Evolutionary conservation across 1,140 invertebrate species (phyloP).

Genomic region (Platorchestia sp.): DNA sequence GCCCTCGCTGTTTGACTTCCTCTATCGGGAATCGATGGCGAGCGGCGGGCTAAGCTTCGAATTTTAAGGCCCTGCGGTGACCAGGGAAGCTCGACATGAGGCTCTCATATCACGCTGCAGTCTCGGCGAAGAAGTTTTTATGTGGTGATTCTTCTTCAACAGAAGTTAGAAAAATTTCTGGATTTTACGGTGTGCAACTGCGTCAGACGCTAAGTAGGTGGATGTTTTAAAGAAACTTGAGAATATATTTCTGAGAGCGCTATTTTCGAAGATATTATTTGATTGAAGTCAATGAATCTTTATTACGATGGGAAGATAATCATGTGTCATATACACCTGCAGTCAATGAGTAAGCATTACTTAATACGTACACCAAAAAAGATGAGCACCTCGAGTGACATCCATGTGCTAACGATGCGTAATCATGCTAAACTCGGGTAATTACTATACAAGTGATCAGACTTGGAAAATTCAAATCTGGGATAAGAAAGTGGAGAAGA

Average conservation of each 20-base stretch:
- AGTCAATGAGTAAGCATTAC: no score
- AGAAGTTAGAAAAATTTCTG: background rate
- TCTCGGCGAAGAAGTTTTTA: background rate
- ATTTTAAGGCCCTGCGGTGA: constrained; percentile 1
- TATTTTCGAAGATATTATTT: background rate
- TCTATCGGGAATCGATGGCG: constrained; percentile 42
- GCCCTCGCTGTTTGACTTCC: constrained; percentile 45
- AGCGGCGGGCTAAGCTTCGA: constrained; percentile 3
- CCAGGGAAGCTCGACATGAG: background rate
- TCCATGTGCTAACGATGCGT: no score
- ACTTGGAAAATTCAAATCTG: no score
- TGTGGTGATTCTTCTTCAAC: background rate
- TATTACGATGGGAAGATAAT: background rate
- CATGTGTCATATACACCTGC: no score
- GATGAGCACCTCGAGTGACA: no score
- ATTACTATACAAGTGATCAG: no score
- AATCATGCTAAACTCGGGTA: no score
- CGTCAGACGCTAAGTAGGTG: background rate
- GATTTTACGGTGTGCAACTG: background rate
- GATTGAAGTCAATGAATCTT: background rate
- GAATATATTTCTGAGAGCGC: background rate
- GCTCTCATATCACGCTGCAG: background rate
- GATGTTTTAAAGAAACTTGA: background rate
- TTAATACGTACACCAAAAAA: no score
- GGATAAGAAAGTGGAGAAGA: no score